These are phyloP conservation scores for Acanthurus lineatus DNA, from an alignment of 2,797 vertebrate species.

Conservation along the genomic window DNA sequence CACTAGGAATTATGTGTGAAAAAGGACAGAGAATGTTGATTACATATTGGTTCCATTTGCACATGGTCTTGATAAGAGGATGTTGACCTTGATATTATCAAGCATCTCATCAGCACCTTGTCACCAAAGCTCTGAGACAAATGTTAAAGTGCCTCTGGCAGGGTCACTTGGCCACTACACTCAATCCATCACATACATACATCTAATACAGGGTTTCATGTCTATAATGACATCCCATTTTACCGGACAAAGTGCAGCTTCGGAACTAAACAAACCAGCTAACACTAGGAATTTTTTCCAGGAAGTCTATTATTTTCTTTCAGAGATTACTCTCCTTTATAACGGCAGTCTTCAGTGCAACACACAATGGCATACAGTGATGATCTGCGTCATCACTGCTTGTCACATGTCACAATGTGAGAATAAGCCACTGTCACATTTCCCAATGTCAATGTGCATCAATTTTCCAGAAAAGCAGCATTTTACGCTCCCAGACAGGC, in stretches of 20 bases:
- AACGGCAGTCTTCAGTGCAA: background rate
- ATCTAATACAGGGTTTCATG: conserved; percentile 32
- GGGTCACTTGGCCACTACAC: conserved; percentile 57
- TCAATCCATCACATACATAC: conserved; percentile 60
- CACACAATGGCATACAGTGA: background rate
- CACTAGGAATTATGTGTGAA: no score
- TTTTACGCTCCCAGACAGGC: background rate
- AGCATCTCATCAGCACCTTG: conserved; percentile 69
- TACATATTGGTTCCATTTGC: conserved; percentile 18
- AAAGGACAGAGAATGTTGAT: background rate
- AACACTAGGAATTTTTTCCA: background rate
- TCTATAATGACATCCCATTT: conserved; percentile 40
- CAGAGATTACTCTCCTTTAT: background rate
- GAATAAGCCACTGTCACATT: background rate
- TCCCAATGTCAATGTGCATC: background rate
- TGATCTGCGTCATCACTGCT: background rate
- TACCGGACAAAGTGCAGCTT: conserved; percentile 15
- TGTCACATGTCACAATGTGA: background rate
- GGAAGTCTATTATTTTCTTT: background rate
- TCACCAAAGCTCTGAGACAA: conserved; percentile 59
- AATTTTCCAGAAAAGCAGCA: background rate
- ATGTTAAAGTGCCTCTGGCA: conserved; percentile 63
- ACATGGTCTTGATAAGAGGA: conserved; percentile 24
- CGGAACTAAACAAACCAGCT: conserved; percentile 11
- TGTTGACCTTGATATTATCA: conserved; percentile 64